A percentile compares a stretch with the other conserved stretches of the same genome.
Conservation (phyloP, 2,888 invertebrate species). For the Leucozona laternaria region DNA sequence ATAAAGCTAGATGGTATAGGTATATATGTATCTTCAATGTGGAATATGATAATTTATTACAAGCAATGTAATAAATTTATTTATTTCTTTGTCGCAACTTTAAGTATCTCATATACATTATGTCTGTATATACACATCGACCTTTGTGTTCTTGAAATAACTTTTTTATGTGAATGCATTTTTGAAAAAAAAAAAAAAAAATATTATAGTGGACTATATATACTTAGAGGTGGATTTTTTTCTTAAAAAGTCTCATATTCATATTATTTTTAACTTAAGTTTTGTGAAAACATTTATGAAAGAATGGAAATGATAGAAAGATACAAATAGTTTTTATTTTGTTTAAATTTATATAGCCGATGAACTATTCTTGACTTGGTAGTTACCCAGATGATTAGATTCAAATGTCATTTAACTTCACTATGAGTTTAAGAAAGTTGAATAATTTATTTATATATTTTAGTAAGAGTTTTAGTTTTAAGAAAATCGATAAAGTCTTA, state of each 20-base stretch:
- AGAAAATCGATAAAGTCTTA: too few relatives aligned
- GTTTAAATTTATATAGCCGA: too few relatives aligned
- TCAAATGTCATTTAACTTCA: too few relatives aligned
- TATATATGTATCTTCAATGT: slow-evolving; percentile 50
- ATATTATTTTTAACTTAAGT: not conserved
- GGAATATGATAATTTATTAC: slow-evolving; percentile 67
- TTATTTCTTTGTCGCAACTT: slow-evolving; percentile 54
- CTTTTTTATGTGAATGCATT: not conserved
- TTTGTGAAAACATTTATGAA: not conserved
- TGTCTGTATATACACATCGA: slow-evolving; percentile 34
- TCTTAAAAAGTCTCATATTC: not conserved
- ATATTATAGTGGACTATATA: not conserved
- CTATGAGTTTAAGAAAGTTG: too few relatives aligned
- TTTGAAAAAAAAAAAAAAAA: not conserved
- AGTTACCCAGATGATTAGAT: too few relatives aligned
- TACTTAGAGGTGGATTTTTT: not conserved
- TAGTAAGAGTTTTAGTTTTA: too few relatives aligned
- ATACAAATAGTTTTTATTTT: not conserved
- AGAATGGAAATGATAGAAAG: not conserved
- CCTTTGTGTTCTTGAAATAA: slow-evolving; percentile 55
- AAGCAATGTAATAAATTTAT: slow-evolving; percentile 59
- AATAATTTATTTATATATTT: too few relatives aligned
- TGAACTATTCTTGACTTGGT: too few relatives aligned
- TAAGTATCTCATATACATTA: slow-evolving; percentile 12
- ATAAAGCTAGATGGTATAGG: slow-evolving; percentile 57